A percentile compares a stretch with the other conserved stretches of the same genome.
Evolutionary conservation across 2,888 invertebrate species (phyloP).

Genomic region (Hipparchia semele): DNA sequence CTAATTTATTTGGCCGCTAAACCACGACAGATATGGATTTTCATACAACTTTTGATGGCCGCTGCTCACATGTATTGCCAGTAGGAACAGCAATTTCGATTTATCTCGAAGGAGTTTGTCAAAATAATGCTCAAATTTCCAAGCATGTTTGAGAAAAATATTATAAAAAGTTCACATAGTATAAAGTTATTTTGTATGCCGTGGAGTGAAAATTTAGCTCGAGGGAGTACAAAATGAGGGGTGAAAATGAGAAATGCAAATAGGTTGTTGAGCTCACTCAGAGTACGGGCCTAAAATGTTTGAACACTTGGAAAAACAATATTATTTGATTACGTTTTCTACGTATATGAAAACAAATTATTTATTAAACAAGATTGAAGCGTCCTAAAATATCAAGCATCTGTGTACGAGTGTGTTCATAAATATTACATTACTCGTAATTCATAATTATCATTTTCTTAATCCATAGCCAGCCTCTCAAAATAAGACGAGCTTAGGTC

Average conservation of each 20-base stretch:
- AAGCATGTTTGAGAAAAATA: neutral
- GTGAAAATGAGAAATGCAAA: slow-evolving; percentile 80
- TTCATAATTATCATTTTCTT: too few relatives aligned
- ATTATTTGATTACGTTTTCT: slow-evolving; percentile 19
- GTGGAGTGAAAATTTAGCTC: slow-evolving; percentile 37
- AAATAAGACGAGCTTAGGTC: too few relatives aligned
- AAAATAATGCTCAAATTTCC: neutral
- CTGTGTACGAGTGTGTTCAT: neutral
- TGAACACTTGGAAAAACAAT: slow-evolving; percentile 28
- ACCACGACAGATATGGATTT: too few relatives aligned
- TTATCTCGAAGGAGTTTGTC: too few relatives aligned
- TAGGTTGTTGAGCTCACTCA: slow-evolving; percentile 67
- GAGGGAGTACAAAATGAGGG: slow-evolving; percentile 66
- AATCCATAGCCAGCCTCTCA: too few relatives aligned
- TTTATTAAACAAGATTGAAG: slow-evolving; percentile 17
- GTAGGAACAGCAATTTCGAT: too few relatives aligned
- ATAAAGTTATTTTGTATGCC: slow-evolving; percentile 24
- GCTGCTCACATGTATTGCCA: too few relatives aligned
- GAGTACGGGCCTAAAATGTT: slow-evolving; percentile 22
- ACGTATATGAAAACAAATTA: slow-evolving; percentile 25
- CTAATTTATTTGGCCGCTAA: too few relatives aligned
- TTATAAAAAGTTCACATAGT: slow-evolving; percentile 19
- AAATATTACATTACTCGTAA: too few relatives aligned
- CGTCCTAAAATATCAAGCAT: neutral
- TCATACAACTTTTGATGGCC: too few relatives aligned